These are phyloP conservation scores for Prorops nasuta DNA, from an alignment of 1,140 invertebrate genomes.

Conservation along the genomic window DNA sequence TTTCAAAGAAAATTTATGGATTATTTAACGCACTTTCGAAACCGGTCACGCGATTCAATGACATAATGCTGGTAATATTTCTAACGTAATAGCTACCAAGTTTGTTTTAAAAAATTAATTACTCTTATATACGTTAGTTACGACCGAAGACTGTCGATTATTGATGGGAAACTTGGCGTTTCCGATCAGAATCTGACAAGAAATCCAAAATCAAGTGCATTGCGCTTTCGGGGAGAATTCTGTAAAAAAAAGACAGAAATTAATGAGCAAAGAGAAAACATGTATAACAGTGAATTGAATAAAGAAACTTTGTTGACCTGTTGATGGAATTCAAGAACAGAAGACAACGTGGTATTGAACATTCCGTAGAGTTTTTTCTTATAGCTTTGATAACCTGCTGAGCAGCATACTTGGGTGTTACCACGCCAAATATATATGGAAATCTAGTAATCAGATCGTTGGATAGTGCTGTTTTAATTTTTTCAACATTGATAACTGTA, in stretches of 20 bases:
- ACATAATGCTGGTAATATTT: too few relatives aligned
- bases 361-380: constrained; percentile 39
- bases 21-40: too few relatives aligned
- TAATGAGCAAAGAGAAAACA: neutral
- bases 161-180: too few relatives aligned
- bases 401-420: constrained; percentile 35
- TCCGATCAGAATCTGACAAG: constrained; percentile 21
- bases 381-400: constrained; percentile 36
- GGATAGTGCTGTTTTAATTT: too few relatives aligned
- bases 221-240: constrained; percentile 29
- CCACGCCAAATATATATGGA: constrained; percentile 35
- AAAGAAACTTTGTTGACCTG: constrained; percentile 21
- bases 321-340: constrained; percentile 32
- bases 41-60: too few relatives aligned
- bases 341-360: constrained; percentile 39
- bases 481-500: too few relatives aligned
- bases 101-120: too few relatives aligned
- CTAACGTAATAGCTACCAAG: too few relatives aligned
- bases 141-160: too few relatives aligned
- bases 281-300: neutral
- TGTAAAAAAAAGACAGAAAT: neutral
- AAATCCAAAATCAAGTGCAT: constrained; percentile 36
- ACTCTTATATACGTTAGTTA: too few relatives aligned
- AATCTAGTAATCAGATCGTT: too few relatives aligned
- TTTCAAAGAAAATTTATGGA: too few relatives aligned